Evolutionary conservation across 2,797 vertebrate genomes (phyloP).

Genomic region (Hemibagrus guttatus): DNA sequence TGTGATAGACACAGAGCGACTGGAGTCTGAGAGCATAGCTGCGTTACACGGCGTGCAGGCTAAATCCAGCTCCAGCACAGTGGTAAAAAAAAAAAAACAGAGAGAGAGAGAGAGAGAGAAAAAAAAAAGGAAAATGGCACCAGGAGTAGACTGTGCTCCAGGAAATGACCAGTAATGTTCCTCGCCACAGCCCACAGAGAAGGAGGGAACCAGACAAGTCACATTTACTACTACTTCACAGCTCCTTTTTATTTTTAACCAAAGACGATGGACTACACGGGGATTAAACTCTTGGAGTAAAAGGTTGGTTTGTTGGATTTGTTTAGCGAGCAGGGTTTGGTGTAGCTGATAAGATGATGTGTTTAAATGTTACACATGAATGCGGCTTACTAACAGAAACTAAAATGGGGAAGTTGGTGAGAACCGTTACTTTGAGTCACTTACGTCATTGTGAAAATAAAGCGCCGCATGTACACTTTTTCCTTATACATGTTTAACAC

Average conservation of each 20-base stretch:
- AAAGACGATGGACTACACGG: conserved; percentile 28
- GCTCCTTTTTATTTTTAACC: conserved; percentile 16
- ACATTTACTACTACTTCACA: background rate
- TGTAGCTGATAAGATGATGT: background rate
- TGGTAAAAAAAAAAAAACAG: background rate
- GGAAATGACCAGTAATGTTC: conserved; percentile 46
- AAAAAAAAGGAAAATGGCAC: background rate
- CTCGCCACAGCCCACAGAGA: conserved; percentile 13
- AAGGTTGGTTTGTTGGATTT: background rate
- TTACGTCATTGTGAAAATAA: background rate
- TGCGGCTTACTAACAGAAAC: background rate
- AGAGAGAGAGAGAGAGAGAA: too few species aligned
- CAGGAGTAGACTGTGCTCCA: conserved; percentile 45
- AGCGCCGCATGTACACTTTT: background rate
- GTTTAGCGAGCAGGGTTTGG: background rate
- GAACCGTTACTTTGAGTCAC: conserved; percentile 19
- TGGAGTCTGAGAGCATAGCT: background rate
- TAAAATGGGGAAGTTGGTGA: conserved; percentile 21
- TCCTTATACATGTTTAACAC: background rate
- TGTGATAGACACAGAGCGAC: background rate
- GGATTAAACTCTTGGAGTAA: conserved; percentile 19
- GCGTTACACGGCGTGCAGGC: background rate
- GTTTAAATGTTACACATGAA: background rate
- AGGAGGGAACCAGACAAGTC: conserved; percentile 35
- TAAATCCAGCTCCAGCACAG: conserved; percentile 6